Base-by-base conservation (phyloP, 2,113 vertebrate genomes). In the Atrichornis clamosus region DNA sequence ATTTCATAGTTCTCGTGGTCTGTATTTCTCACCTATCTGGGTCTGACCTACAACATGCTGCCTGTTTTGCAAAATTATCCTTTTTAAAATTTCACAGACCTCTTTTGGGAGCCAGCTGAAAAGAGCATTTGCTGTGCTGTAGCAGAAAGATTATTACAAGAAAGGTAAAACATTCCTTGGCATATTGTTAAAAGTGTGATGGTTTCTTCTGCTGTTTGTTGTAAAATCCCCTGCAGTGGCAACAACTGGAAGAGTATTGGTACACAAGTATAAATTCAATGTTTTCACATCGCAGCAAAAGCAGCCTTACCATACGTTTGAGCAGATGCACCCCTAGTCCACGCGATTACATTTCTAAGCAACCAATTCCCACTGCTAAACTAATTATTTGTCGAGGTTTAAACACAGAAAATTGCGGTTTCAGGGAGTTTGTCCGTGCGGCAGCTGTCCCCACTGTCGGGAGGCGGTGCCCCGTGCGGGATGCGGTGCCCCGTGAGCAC, bases 391-490 rank as follows among this genome's bases (percentile, higher is more conserved):
- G 46, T 13, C 18, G 59, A 81, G n/a, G 13, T 49, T 83, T 78
- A 50, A 52, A 35, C n/a, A 7, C 0, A 0, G 0, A 2, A 55
- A 59, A 15, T 0, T 7, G 27, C 52, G 30, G 0, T 65, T 85
- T 33, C 28, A 33, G 55, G 17, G 26, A 10, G 41, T 37, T 18
- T 33, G n/a, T 35, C 46, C 22, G 1, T 2, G 47, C 8, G 50
- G 13, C 22, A 65, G 26, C 47, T 62, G 3, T 26, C 24, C 33
- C 44, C 53, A 12, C 74, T 11, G n/a, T 10, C 1, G 0, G 46
- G 2, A 44, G 59, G 55, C 19, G 50, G 55, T 21, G 50, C 22
- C 28, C 28, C 10, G 12, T 6, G 65, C 68, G 28, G 3, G 6
- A n/a, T 11, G 60, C 24, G 63, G 41, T 49, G 28, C 47, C 37